A percentile compares a stretch with the other conserved stretches of the same genome.
Evolutionary conservation across 2,888 invertebrate species (phyloP).

Genomic region (Labia minor): DNA sequence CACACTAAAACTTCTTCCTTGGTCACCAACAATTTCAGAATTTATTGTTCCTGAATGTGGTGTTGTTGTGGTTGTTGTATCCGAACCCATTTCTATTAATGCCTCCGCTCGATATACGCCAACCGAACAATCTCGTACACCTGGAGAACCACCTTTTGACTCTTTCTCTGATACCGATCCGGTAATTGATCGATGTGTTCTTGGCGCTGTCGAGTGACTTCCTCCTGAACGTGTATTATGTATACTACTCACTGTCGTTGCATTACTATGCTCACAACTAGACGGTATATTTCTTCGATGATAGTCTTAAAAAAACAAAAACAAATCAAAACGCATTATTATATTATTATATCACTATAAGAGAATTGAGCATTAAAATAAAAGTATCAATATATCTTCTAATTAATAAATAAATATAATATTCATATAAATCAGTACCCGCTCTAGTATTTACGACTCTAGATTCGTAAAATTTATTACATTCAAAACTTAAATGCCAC

Average conservation of each 20-base stretch:
- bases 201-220: background rate
- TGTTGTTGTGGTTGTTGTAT: background rate
- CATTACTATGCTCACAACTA: background rate
- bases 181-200: background rate
- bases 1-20: background rate
- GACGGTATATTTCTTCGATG: background rate
- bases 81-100: conserved; percentile 44
- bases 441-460: no score
- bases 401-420: no score
- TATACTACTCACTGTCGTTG: background rate
- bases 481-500: no score
- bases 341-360: no score
- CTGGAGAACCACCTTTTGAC: background rate
- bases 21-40: background rate
- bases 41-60: background rate
- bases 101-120: conserved; percentile 46
- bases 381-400: no score
- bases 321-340: background rate
- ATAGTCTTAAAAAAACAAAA: background rate
- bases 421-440: no score
- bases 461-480: no score
- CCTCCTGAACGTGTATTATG: background rate
- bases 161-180: background rate
- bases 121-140: conserved; percentile 15
- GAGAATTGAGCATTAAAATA: no score